Evolutionary conservation across 2,113 vertebrate genomes (phyloP).

Genomic region (Xerus inauris): DNA sequence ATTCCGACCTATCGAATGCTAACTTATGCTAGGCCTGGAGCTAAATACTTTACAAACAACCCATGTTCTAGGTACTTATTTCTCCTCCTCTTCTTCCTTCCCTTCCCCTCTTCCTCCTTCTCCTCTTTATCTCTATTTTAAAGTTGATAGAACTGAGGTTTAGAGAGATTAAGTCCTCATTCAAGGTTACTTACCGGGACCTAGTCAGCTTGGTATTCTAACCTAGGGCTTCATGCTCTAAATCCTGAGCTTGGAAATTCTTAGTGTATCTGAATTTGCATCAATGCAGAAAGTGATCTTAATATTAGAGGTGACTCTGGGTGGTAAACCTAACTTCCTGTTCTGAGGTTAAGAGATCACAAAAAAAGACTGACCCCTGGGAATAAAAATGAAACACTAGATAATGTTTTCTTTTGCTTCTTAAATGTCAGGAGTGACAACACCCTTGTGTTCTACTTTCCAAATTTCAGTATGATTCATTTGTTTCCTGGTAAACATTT

Average conservation of each 20-base stretch:
- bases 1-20: neutral
- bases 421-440: neutral
- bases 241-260: neutral
- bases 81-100: too few relatives aligned
- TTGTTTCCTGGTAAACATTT: constrained; percentile 12
- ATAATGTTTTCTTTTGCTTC: neutral
- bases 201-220: neutral
- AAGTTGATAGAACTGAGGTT: neutral
- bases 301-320: neutral
- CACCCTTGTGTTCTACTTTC: neutral
- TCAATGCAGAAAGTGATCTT: neutral
- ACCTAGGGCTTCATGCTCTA: neutral
- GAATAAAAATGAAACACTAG: constrained; percentile 13
- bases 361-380: neutral
- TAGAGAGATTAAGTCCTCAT: neutral
- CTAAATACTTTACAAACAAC: neutral
- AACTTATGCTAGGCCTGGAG: neutral
- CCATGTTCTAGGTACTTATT: neutral
- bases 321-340: neutral
- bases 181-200: neutral
- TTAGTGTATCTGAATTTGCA: neutral
- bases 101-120: too few relatives aligned
- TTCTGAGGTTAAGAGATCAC: neutral
- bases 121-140: neutral
- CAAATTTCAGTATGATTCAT: neutral